Evolutionary conservation across 1,140 invertebrate genomes (phyloP).

Genomic region (Leptoteleia sp.): DNA sequence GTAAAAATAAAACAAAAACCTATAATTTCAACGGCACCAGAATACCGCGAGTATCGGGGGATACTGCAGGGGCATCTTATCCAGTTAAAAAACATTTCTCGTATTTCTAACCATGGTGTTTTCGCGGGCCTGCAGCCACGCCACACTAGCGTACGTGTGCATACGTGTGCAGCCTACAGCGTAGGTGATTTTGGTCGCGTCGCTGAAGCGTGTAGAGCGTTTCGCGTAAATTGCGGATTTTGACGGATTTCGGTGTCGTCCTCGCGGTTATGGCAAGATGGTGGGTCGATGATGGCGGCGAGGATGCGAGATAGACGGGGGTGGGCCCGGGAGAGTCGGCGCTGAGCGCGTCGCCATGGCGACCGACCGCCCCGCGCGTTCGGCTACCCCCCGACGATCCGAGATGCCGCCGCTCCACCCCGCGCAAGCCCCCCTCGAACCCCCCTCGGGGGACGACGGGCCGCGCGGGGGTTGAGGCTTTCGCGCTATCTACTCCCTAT

Average conservation of each 20-base stretch:
- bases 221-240: conserved; percentile 64
- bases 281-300: conserved; percentile 81
- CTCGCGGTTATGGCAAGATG: conserved; percentile 78
- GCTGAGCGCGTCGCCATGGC: conserved; percentile 78
- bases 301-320: conserved; percentile 69
- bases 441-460: conserved; percentile 8
- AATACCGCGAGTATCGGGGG: too few relatives aligned
- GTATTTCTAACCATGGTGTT: background rate
- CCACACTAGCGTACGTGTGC: background rate
- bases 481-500: conserved; percentile 59
- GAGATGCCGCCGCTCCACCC: conserved; percentile 71
- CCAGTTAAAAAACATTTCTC: too few relatives aligned
- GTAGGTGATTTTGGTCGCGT: conserved; percentile 32
- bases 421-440: conserved; percentile 61
- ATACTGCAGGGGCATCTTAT: too few relatives aligned
- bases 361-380: conserved; percentile 79
- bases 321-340: conserved; percentile 67
- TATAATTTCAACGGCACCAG: too few relatives aligned
- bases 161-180: conserved; percentile 6
- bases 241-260: conserved; percentile 59
- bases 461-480: conserved; percentile 28
- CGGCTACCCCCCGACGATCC: conserved; percentile 74
- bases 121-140: background rate
- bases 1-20: too few relatives aligned
- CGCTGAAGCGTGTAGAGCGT: conserved; percentile 43